These are phyloP conservation scores for Scaptomyza caliginosa DNA, from an alignment of 2,888 invertebrate species.

Conservation along the genomic window DNA sequence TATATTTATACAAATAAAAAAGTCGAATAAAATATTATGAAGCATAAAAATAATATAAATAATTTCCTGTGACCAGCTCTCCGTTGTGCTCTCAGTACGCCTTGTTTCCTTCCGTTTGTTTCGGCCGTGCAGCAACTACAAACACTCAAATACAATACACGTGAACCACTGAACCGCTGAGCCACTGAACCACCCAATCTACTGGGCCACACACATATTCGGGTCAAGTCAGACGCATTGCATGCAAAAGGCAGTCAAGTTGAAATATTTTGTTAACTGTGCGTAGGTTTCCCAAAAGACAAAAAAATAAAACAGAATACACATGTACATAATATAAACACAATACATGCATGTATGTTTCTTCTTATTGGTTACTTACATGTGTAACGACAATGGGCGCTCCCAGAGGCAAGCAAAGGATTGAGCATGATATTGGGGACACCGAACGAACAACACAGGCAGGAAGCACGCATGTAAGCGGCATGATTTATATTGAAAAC, in stretches of 20 bases:
- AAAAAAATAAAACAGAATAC: too few species aligned
- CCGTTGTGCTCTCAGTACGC: conserved; percentile 40
- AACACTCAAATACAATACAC: conserved; percentile 14
- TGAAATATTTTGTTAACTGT: conserved; percentile 59
- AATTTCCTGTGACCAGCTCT: conserved; percentile 68
- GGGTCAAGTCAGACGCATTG: conserved; percentile 30
- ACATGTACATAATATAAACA: conserved; percentile 15
- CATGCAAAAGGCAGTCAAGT: conserved; percentile 55
- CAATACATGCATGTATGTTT: conserved; percentile 10
- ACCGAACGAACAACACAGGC: conserved; percentile 40
- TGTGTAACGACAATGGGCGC: conserved; percentile 41
- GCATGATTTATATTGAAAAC: conserved; percentile 71
- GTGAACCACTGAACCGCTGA: background rate
- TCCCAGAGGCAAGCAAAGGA: conserved; percentile 3
- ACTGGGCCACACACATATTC: conserved; percentile 15
- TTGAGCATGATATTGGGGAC: conserved; percentile 36
- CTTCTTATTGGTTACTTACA: conserved; percentile 62
- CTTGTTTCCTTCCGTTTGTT: conserved; percentile 67
- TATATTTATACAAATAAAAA: background rate
- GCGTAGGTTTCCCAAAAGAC: conserved; percentile 57
- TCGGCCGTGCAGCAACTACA: conserved; percentile 44
- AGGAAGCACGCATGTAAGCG: conserved; percentile 62
- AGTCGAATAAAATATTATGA: conserved; percentile 28
- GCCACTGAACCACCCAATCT: background rate
- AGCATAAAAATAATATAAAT: conserved; percentile 74